Conservation (phyloP, 2,113 vertebrate species). For the Tenebrosternarchus preto region DNA sequence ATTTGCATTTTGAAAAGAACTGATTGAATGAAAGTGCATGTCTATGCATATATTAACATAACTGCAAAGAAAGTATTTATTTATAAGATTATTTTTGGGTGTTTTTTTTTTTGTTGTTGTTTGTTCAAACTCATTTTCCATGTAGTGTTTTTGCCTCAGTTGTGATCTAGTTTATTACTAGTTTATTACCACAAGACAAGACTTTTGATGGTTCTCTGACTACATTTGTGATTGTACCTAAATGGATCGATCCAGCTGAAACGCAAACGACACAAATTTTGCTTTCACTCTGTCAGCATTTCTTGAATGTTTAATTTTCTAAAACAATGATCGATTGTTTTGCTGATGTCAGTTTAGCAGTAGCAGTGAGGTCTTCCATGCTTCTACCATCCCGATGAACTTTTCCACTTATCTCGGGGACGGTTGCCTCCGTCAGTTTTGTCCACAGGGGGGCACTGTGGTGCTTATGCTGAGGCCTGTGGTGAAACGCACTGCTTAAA, state of each 20-base stretch:
- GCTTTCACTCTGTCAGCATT: too few relatives aligned
- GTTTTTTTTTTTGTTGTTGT: not conserved
- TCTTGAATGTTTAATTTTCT: too few relatives aligned
- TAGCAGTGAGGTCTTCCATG: not conserved
- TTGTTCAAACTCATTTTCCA: not conserved
- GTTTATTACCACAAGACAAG: not conserved
- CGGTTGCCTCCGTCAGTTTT: constrained; percentile 28
- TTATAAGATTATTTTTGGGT: not conserved
- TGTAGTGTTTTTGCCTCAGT: too few relatives aligned
- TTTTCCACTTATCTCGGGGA: not conserved
- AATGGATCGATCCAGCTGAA: not conserved
- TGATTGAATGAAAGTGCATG: not conserved
- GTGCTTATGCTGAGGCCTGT: constrained; percentile 2
- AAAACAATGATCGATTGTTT: not conserved
- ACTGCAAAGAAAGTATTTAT: not conserved
- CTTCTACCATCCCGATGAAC: not conserved
- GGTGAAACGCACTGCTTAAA: not conserved
- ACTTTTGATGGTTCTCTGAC: not conserved
- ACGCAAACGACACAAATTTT: not conserved
- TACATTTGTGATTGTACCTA: not conserved
- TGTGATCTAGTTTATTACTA: not conserved
- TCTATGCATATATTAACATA: not conserved
- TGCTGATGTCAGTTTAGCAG: not conserved
- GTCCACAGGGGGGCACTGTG: constrained; percentile 68
- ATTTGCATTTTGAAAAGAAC: not conserved